Percentiles rank a stretch among this genome's conserved stretches.
Evolutionary conservation across 2,113 vertebrate species (phyloP).

Genomic region (Oreochromis spilurus): DNA sequence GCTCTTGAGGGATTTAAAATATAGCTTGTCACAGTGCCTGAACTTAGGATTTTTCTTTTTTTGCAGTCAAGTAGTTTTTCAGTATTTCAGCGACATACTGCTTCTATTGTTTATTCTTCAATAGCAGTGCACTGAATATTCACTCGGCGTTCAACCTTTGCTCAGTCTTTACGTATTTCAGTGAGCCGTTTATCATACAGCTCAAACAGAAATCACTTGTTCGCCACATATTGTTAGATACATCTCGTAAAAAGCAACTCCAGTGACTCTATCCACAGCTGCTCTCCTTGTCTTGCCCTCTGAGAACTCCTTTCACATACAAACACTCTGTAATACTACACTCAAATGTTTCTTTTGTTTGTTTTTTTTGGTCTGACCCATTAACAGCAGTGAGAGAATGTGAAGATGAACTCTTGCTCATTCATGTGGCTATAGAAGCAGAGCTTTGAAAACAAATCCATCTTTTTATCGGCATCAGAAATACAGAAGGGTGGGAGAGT

Average conservation of each 20-base stretch:
- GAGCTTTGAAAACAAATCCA: constrained; percentile 44
- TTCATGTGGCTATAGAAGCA: constrained; percentile 39
- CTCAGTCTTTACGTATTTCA: neutral
- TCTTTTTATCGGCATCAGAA: constrained; percentile 41
- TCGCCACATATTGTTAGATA: neutral
- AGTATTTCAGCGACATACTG: neutral
- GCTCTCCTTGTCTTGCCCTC: neutral
- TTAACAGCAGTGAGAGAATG: constrained; percentile 18
- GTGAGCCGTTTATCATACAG: neutral
- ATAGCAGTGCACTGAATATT: neutral
- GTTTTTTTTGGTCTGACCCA: neutral
- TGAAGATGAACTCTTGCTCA: neutral
- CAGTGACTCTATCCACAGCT: neutral
- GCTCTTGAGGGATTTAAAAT: neutral
- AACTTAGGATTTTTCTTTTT: neutral
- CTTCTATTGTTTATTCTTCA: neutral
- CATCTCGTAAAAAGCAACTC: neutral
- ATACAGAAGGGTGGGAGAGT: constrained; percentile 13
- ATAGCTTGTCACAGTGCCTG: neutral
- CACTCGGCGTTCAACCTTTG: neutral
- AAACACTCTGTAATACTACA: neutral
- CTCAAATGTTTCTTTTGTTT: neutral
- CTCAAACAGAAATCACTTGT: neutral
- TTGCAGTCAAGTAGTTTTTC: neutral
- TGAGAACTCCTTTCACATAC: neutral